Base-by-base conservation (phyloP, 2,888 invertebrate genomes). In the Brenthis daphne region DNA sequence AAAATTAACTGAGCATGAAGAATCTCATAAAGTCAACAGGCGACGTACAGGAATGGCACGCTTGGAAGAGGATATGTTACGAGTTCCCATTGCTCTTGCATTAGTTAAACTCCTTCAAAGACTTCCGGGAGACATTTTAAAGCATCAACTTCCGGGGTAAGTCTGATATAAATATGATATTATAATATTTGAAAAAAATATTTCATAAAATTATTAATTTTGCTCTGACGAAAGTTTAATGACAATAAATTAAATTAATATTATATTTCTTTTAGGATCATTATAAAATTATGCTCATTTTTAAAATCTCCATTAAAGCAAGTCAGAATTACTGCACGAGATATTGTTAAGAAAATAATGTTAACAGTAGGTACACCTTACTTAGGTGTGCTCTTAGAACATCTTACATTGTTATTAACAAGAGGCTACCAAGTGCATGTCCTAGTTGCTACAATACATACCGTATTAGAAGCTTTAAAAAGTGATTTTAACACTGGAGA, bases 361-460 rank as follows among this genome's bases (percentile, higher is more conserved):
- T 81, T 95, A 0, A 95, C 97, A 0, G 93, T 99, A 11, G 99
- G 99, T 0, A 95, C 98, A 0, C 88, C 94, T 16, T 98, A 98
- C 85, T 92, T 99, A 71, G 94, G 95, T 8, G 92, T 95, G 77
- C 87, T 99, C 29, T 85, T 99, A 13, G 95, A 95, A 71, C 98
- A 98, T 86, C 94, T 99, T 84, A 95, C 95, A 50, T 90, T 96
- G 5, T 88, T 97, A 24, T 91, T 99, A 65, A 97, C 95, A 0
- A 94, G 96, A 81, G 99, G 99, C 13, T 99, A 97, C 83, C 98
- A 99, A 93, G 95, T 98, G 2, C 99, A 99, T 80, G 99, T 99
- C 0, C 90, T 99, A 65, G 96, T 97, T 3, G 98, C 96, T 71
- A 98, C 99, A 0, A 94, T 98, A 24, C 97, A 99, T 82, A 94